Percentiles rank a stretch among this genome's conserved stretches.
These are phyloP conservation scores for Acronicta leporina DNA, from an alignment of 2,888 invertebrate species.

Conservation along the genomic window DNA sequence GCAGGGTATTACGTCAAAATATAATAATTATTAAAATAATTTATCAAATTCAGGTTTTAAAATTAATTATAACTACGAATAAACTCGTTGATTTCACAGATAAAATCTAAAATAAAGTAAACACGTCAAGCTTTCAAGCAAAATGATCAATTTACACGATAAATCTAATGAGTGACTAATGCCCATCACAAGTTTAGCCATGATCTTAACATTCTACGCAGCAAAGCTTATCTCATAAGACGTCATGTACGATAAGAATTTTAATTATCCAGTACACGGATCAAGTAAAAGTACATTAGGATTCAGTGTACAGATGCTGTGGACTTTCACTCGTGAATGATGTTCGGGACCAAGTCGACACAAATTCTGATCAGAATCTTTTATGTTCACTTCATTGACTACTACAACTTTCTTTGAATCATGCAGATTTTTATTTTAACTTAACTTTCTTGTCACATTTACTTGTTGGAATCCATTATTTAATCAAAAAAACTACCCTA, in stretches of 20 bases:
- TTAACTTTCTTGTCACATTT: not conserved
- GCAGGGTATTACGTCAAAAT: not conserved
- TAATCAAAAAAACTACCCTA: too few species aligned
- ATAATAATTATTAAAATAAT: slow-evolving; percentile 13
- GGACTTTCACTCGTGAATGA: slow-evolving; percentile 62
- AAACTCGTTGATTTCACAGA: slow-evolving; percentile 30
- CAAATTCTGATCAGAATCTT: slow-evolving; percentile 56
- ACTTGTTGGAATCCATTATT: not conserved
- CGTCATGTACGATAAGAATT: slow-evolving; percentile 48
- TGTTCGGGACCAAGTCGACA: slow-evolving; percentile 61
- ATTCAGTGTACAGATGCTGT: slow-evolving; percentile 61
- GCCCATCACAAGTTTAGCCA: slow-evolving; percentile 57
- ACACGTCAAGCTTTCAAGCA: slow-evolving; percentile 8
- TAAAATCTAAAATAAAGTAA: slow-evolving; percentile 16
- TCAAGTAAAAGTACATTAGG: slow-evolving; percentile 62
- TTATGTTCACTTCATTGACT: slow-evolving; percentile 37
- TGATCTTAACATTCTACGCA: slow-evolving; percentile 68
- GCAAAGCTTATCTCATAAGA: slow-evolving; percentile 55
- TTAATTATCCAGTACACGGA: slow-evolving; percentile 29
- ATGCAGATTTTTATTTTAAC: slow-evolving; percentile 10
- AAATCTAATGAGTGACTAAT: slow-evolving; percentile 35
- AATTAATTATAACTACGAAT: slow-evolving; percentile 10
- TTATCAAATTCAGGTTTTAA: slow-evolving; percentile 18
- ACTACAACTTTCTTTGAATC: slow-evolving; percentile 32
- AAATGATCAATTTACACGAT: slow-evolving; percentile 36